Conservation (phyloP, 2,113 vertebrate genomes). For the Pionites leucogaster region DNA sequence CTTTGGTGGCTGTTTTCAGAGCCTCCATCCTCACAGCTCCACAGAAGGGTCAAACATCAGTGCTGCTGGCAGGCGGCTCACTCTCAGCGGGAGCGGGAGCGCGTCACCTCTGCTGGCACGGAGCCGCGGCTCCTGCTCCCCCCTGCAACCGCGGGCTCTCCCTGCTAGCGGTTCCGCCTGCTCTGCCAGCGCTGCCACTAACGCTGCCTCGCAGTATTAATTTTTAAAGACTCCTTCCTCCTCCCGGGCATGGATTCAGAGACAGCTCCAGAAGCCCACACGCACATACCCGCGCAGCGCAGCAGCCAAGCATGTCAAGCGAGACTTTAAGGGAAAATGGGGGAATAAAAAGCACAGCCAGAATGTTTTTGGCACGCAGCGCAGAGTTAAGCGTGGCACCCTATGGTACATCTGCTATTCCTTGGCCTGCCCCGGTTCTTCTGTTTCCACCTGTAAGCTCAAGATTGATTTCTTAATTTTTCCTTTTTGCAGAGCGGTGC, state of each 20-base stretch:
- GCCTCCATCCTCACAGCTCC: constrained; percentile 47
- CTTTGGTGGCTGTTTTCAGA: constrained; percentile 7
- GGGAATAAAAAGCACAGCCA: constrained; percentile 22
- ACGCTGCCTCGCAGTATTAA: constrained; percentile 58
- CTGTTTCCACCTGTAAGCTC: constrained; percentile 31
- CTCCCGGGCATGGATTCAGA: constrained; percentile 47
- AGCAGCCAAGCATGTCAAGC: constrained; percentile 22
- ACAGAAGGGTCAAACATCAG: constrained; percentile 43
- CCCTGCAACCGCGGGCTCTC: not conserved
- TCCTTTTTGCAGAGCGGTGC: not conserved
- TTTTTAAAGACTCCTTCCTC: constrained; percentile 60
- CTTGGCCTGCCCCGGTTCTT: not conserved
- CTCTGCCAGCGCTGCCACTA: constrained; percentile 40
- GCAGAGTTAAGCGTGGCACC: not conserved
- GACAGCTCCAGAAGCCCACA: constrained; percentile 50
- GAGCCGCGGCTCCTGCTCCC: not conserved
- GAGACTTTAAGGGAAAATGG: constrained; percentile 32
- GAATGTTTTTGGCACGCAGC: not conserved
- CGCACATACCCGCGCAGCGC: not conserved
- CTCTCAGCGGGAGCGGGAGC: not conserved
- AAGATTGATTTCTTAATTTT: constrained; percentile 34
- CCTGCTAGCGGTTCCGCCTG: not conserved
- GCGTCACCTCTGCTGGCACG: constrained; percentile 53
- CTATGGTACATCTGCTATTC: not conserved
- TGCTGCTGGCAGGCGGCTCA: constrained; percentile 3